Evolutionary conservation across 2,888 invertebrate species (phyloP).

Genomic region (Andrena praecox): DNA sequence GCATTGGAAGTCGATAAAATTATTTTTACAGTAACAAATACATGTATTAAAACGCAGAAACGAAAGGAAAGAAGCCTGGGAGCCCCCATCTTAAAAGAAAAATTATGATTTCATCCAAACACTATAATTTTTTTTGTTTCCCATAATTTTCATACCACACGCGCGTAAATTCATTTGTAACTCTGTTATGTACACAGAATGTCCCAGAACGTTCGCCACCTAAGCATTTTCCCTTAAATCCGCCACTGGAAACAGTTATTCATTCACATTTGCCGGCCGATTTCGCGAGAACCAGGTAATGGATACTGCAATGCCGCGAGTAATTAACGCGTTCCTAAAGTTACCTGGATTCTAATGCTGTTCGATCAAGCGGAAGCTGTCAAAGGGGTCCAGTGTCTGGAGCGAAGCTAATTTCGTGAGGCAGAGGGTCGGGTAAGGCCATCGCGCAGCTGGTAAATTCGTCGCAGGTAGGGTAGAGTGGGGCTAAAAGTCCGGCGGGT

Average conservation of each 20-base stretch:
- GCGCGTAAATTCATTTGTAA: too few species aligned
- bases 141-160: too few species aligned
- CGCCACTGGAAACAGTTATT: background rate
- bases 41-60: too few species aligned
- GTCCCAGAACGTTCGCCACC: too few species aligned
- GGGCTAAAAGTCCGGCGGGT: too few species aligned
- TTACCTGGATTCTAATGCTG: conserved; percentile 12
- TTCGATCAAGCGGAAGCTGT: background rate
- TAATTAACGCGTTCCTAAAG: conserved; percentile 8
- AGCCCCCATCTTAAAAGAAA: too few species aligned
- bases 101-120: too few species aligned
- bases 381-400: background rate
- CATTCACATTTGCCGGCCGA: background rate
- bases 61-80: too few species aligned
- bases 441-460: conserved; percentile 24
- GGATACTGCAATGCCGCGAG: background rate
- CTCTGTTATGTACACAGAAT: too few species aligned
- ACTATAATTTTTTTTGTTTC: too few species aligned
- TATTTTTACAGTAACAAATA: too few species aligned
- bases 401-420: conserved; percentile 28
- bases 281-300: background rate
- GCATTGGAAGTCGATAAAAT: too few species aligned
- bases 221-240: background rate
- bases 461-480: conserved; percentile 14
- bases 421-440: conserved; percentile 29